A percentile compares a stretch with the other conserved stretches of the same genome.
phyloP scores from a whole-genome alignment of 2,797 vertebrate genomes.

The Lepus townsendii region DNA sequence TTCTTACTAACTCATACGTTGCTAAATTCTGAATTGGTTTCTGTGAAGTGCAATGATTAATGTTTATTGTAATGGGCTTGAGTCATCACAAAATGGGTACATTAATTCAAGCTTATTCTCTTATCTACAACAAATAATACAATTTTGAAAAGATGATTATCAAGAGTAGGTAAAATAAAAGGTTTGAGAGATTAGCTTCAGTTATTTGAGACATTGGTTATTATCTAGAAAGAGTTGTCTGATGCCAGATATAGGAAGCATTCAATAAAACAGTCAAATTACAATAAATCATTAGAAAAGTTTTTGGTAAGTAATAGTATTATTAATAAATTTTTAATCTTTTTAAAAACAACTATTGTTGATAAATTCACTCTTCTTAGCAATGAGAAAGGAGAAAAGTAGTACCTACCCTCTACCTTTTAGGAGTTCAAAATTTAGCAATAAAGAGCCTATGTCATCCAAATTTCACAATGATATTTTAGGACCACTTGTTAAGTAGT shows the following conservation, averaged over 20 bases:
- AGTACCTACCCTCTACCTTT: not conserved
- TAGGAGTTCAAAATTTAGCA: not conserved
- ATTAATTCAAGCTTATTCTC: conserved; percentile 60
- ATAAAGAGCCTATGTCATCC: not conserved
- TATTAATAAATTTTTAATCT: not conserved
- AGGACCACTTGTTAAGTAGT: not conserved
- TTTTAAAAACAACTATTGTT: not conserved
- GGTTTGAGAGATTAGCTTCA: conserved; percentile 61
- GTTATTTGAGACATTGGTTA: conserved; percentile 20
- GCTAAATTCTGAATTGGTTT: conserved; percentile 55
- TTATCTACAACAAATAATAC: conserved; percentile 65
- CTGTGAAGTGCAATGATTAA: conserved; percentile 68
- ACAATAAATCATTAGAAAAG: conserved; percentile 4
- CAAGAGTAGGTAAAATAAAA: conserved; percentile 62
- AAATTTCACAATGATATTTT: conserved; percentile 30
- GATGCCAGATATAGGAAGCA: not conserved
- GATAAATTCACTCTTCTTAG: not conserved
- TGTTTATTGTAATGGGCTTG: conserved; percentile 52
- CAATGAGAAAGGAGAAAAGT: not conserved
- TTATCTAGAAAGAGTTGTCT: conserved; percentile 17
- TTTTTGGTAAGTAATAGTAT: not conserved
- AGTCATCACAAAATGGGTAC: conserved; percentile 71
- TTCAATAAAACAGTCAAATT: not conserved
- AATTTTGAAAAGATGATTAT: conserved; percentile 75
- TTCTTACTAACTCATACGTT: conserved; percentile 47